Base-by-base conservation (phyloP, 2,113 vertebrate genomes). In the Bostrychus sinensis region DNA sequence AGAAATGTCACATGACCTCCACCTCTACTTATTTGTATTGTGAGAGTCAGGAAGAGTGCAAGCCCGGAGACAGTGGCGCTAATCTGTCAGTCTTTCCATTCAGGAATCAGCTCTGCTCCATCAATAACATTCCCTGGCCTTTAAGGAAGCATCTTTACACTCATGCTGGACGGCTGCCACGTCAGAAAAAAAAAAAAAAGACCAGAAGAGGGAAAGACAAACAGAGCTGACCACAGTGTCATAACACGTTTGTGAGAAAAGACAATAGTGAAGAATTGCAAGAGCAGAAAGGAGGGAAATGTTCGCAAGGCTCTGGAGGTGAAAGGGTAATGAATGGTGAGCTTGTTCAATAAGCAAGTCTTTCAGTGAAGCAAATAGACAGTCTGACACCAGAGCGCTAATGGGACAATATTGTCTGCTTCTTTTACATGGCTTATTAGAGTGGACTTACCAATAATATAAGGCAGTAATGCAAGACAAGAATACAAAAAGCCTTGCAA, bases 11-110 rank as follows among this genome's bases (percentile, higher is more conserved):
- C 36, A 34, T 32, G 43, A 32, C 50, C 70, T 46, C 16, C 60
- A 58, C n/a, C 20, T 54, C 36, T 62, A 46, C 37, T 3, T 61
- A 55, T 80, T 77, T 75, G 45, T 72, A 72, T 59, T 62, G 61
- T 54, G 62, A 43, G 30, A 69, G 54, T n/a, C 77, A 76, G 75
- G 79, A 84, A 82, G 59, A 46, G 17, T 12, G 0, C n/a, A 7
- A 70, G 64, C 62, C 59, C 55, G 17, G 25, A 57, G 66, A 72
- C 56, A 6, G 5, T 36, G 30, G 42, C 34, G 45, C 43, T 79
- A 56, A 81, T 75, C 74, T 75, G 23, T 55, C 54, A 28, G 39
- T 81, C 61, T 70, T 77, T 59, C 80, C 48, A 7, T 68, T 25
- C 55, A 54, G 70, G 77, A 78, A 42, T 56, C 46, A 39, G 9